Conservation (phyloP, 92 coral and sea anemone genomes). For the Ricordea florida region DNA sequence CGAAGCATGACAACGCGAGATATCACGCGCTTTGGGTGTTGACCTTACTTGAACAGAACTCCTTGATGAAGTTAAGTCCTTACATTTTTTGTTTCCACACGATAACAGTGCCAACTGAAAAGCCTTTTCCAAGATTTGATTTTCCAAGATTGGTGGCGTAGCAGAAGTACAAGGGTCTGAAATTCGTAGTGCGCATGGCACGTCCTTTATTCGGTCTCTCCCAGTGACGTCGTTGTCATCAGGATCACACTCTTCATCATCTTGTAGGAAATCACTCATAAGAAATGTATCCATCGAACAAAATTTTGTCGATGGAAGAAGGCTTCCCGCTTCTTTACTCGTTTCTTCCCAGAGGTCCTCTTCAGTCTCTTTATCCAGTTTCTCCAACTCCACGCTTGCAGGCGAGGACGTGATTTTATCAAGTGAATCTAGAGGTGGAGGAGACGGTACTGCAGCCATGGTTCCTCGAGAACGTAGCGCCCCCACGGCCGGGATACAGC, state of each 20-base stretch:
- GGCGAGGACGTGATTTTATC: constrained; percentile 50
- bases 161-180: no score
- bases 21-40: no score
- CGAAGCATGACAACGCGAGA: no score
- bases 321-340: not conserved
- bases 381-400: not conserved
- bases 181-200: no score
- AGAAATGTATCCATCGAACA: constrained; percentile 10
- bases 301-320: not conserved
- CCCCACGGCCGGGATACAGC: not conserved
- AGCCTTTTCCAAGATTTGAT: no score
- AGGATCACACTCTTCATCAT: not conserved
- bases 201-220: no score
- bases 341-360: not conserved
- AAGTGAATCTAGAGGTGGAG: constrained; percentile 76
- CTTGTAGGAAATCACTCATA: constrained; percentile 28
- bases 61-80: no score
- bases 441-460: constrained; percentile 59
- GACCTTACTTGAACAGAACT: no score
- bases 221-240: no score
- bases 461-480: not conserved
- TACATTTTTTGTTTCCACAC: no score
- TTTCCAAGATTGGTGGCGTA: no score
- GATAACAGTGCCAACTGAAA: no score
- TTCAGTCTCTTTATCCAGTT: not conserved